phyloP scores from a whole-genome alignment of 2,113 vertebrate genomes.

The Pipa parva region DNA sequence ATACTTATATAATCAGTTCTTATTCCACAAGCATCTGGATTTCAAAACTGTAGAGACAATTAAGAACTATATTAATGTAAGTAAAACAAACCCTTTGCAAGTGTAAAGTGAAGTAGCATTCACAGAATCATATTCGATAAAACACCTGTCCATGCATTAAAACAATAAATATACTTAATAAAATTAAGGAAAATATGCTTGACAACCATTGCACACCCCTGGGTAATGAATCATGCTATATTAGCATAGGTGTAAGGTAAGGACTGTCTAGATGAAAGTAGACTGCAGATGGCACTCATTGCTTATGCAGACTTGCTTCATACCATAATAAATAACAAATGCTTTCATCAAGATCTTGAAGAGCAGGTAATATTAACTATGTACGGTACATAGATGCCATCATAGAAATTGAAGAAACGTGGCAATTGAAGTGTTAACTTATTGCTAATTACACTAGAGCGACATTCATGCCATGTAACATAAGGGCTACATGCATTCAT shows the following conservation, averaged over 20 bases:
- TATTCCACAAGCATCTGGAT: slow-evolving; percentile 5
- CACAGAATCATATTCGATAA: slow-evolving; percentile 14
- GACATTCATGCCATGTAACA: no score
- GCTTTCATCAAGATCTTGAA: neutral
- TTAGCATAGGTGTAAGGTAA: slow-evolving; percentile 27
- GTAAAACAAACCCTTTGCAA: slow-evolving; percentile 10
- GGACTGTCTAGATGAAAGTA: slow-evolving; percentile 28
- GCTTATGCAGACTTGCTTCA: slow-evolving; percentile 27
- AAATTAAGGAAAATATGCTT: slow-evolving; percentile 25
- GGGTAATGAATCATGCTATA: slow-evolving; percentile 15
- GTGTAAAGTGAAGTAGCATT: slow-evolving; percentile 5
- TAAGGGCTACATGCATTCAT: no score
- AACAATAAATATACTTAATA: slow-evolving; percentile 12
- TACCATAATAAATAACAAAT: neutral
- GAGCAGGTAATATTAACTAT: no score
- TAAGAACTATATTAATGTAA: slow-evolving; percentile 19
- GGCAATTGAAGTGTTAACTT: no score
- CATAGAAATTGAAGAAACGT: no score
- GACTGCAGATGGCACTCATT: slow-evolving; percentile 36
- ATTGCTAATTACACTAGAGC: no score
- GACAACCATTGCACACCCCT: slow-evolving; percentile 16
- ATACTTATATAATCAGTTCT: slow-evolving; percentile 3
- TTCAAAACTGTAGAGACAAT: neutral
- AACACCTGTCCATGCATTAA: slow-evolving; percentile 15
- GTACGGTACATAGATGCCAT: no score